A percentile compares a stretch with the other conserved stretches of the same genome.
These are phyloP conservation scores for Caenorhabditis sp. DNA, from an alignment of 2,888 invertebrate species.

Conservation along the genomic window DNA sequence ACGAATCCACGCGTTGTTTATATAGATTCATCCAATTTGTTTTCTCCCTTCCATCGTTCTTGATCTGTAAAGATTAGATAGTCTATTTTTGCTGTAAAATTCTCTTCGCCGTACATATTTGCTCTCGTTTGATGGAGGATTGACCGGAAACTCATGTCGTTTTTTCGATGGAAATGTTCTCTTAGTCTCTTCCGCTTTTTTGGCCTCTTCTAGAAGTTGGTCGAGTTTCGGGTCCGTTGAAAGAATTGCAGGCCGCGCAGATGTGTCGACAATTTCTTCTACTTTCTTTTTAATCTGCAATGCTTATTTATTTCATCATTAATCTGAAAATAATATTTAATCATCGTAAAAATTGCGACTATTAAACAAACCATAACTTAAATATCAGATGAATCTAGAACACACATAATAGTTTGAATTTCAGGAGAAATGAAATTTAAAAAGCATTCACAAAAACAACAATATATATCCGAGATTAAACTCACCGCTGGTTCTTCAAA, in stretches of 20 bases:
- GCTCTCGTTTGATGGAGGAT: background rate
- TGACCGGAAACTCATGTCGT: background rate
- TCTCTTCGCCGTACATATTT: background rate
- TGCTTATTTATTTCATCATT: background rate
- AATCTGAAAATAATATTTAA: too few relatives aligned
- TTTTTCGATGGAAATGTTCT: background rate
- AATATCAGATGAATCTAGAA: too few relatives aligned
- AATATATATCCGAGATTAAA: background rate
- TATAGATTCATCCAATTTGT: background rate
- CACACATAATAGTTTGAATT: too few relatives aligned
- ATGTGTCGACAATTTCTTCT: background rate
- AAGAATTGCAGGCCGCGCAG: background rate
- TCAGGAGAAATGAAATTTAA: too few relatives aligned
- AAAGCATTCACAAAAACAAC: background rate
- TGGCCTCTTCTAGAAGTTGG: background rate
- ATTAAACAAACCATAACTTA: too few relatives aligned
- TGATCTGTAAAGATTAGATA: background rate
- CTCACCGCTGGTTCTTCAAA: background rate
- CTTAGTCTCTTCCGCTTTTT: background rate
- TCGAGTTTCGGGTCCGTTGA: background rate
- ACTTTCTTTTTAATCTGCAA: background rate
- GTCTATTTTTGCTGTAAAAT: too few relatives aligned
- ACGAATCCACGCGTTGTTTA: background rate
- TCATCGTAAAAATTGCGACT: too few relatives aligned
- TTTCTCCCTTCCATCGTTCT: background rate